Base-by-base conservation (phyloP, 1,140 invertebrate species). In the Drosophila gunungcola region DNA sequence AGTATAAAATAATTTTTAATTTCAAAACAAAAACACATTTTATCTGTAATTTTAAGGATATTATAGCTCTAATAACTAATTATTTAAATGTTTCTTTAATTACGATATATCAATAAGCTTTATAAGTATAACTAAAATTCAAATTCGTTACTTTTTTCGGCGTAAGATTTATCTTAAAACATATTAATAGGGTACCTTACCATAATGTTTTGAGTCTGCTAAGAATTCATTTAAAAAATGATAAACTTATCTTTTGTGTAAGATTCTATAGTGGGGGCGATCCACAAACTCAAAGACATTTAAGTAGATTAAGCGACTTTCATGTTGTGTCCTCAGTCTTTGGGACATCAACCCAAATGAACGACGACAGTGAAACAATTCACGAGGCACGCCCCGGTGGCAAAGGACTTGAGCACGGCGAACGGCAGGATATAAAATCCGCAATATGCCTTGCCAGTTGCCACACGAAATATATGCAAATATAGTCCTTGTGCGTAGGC, bases 261-360 rank as follows among this genome's bases (percentile, higher is more conserved):
- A 43, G 55, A 38, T 45, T 7, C 27, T 29, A 13, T 11, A 10
- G 10, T 3, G 52, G 36, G 65, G 43, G 45, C 63, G 41, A 78
- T 61, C 60, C 58, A 21, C 21, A 79, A 82, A 82, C 73, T 80
- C 86, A 90, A 90, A 90, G 85, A 79, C 81, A 90, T 90, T 90
- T 90, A 90, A 90, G 86, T 86, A 79, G 85, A 90, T 90, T 90
- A 90, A 90, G 78, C 78, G 86, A 90, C 85, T 90, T 81, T 81
- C 72, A 90, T 85, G 85, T 85, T 72, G 74, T 79, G 78, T 77
- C 52, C 34, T 63, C 58, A 74, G 77, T 79, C 69, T 64, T 57
- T 43, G 73, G 57, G 73, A 58, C 64, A 86, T 85, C 82, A 77
- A 79, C 72, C 75, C 80, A 90, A 90, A 90, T 90, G 85, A 90